Percentiles rank a stretch among this genome's conserved stretches.
These are phyloP conservation scores for Eupithecia dodoneata DNA, from an alignment of 2,888 invertebrate species.

Conservation along the genomic window DNA sequence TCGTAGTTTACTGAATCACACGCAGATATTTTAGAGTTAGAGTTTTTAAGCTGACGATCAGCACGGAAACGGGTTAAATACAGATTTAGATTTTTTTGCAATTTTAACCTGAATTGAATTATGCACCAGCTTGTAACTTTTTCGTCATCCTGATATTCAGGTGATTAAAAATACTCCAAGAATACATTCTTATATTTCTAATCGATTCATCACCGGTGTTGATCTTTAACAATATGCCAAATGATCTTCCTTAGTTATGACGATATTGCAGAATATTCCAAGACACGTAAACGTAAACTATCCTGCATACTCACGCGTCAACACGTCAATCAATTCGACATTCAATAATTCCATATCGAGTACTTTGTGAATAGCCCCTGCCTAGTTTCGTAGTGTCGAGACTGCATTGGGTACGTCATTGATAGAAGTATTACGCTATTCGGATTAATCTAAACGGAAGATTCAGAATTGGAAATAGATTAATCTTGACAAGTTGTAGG, in stretches of 20 bases:
- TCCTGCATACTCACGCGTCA: neutral
- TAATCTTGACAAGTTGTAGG: neutral
- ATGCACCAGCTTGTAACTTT: too few species aligned
- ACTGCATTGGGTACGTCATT: slow-evolving; percentile 62
- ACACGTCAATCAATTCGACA: neutral
- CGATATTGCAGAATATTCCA: neutral
- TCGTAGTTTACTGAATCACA: neutral
- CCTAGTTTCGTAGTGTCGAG: slow-evolving; percentile 62
- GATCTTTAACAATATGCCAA: too few species aligned
- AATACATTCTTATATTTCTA: too few species aligned
- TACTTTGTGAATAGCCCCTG: slow-evolving; percentile 47
- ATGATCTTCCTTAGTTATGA: neutral
- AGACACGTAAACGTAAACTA: neutral
- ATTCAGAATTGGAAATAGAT: slow-evolving; percentile 24
- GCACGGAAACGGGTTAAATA: too few species aligned
- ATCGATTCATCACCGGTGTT: too few species aligned
- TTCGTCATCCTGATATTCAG: too few species aligned
- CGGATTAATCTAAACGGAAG: slow-evolving; percentile 69
- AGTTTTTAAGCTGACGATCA: too few species aligned
- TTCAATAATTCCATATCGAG: slow-evolving; percentile 15
- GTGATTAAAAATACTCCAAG: too few species aligned
- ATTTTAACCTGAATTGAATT: too few species aligned
- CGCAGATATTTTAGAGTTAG: neutral
- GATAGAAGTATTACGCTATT: slow-evolving; percentile 62
- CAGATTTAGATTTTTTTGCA: too few species aligned